phyloP scores from a whole-genome alignment of 2,797 vertebrate genomes.

The Sylvilagus floridanus region DNA sequence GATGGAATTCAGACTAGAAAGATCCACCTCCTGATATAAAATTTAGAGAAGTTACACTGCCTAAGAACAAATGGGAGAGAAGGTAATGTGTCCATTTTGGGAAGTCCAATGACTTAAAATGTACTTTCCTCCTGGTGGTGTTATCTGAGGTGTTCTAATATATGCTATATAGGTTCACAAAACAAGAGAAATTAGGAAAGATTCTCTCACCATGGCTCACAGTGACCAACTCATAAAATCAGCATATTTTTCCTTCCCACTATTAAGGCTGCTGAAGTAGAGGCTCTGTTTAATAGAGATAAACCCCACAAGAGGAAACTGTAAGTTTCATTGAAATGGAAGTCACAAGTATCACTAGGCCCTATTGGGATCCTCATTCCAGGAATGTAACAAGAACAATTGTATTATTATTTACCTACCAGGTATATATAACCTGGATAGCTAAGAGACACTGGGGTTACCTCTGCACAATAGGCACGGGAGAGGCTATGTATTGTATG shows the following conservation, averaged over 20 bases:
- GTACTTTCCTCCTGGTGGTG: not conserved
- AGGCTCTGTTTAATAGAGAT: not conserved
- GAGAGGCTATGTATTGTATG: not conserved
- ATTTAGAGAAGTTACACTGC: not conserved
- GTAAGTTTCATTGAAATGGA: not conserved
- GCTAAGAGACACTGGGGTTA: not conserved
- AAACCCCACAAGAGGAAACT: not conserved
- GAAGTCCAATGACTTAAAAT: not conserved
- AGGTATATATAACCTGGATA: not conserved
- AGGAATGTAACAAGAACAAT: not conserved
- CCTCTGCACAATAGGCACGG: not conserved
- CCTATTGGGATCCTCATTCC: not conserved
- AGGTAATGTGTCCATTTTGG: not conserved
- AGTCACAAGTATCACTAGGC: not conserved
- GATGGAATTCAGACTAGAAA: not conserved
- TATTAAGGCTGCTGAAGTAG: not conserved
- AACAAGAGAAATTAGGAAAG: not conserved
- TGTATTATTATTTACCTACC: not conserved
- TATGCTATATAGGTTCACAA: not conserved
- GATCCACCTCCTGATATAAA: not conserved
- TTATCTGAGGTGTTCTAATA: not conserved
- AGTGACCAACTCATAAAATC: not conserved
- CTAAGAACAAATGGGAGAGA: not conserved
- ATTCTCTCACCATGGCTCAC: not conserved
- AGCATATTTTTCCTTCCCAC: not conserved